Conservation (phyloP, 2,113 vertebrate genomes). For the Sphyrna mokarran region DNA sequence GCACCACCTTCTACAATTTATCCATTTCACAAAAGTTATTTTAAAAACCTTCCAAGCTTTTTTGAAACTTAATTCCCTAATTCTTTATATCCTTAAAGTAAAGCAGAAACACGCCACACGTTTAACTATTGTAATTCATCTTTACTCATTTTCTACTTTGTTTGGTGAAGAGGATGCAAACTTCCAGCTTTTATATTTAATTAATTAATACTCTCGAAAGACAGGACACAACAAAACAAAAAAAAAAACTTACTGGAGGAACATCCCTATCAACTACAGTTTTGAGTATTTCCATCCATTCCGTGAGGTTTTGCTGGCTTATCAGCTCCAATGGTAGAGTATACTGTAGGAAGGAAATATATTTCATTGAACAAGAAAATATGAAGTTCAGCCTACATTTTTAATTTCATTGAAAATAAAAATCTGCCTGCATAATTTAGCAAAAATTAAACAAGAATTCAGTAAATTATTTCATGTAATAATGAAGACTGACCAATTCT, state of each 20-base stretch:
- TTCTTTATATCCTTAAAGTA: background rate
- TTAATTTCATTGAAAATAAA: background rate
- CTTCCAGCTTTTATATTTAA: background rate
- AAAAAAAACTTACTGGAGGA: slow-evolving; percentile 73
- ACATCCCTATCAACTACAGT: slow-evolving; percentile 92
- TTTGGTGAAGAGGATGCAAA: background rate
- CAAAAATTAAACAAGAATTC: background rate
- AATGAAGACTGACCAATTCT: background rate
- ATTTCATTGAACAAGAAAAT: slow-evolving; percentile 37
- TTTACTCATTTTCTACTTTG: background rate
- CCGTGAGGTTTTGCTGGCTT: slow-evolving; percentile 90
- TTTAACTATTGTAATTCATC: background rate
- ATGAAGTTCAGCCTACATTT: slow-evolving; percentile 16
- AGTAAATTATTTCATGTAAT: background rate
- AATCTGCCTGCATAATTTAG: background rate
- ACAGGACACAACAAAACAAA: background rate
- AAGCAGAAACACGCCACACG: background rate
- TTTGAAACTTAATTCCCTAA: background rate
- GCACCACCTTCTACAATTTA: background rate
- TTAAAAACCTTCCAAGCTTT: background rate
- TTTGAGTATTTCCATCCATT: slow-evolving; percentile 97
- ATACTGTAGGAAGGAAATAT: slow-evolving; percentile 59
- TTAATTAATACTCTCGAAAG: background rate
- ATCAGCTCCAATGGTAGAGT: slow-evolving; percentile 94
- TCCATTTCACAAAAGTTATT: background rate